Evolutionary conservation across 37 sponge, comb jelly and placozoan species (phyloP).

Genomic region (Beroe forskalii): DNA sequence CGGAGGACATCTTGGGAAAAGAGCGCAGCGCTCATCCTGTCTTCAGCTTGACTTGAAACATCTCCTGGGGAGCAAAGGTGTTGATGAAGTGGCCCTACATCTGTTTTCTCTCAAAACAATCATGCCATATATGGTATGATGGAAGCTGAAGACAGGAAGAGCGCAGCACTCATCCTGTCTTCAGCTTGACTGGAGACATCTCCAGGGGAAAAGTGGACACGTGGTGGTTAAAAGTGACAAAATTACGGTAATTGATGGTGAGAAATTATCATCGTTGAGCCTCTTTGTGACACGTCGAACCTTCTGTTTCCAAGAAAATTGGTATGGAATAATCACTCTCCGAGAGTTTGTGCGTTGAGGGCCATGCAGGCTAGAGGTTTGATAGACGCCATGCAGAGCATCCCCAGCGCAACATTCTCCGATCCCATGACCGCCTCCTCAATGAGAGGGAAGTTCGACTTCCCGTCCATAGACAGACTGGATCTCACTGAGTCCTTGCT

Average conservation of each 20-base stretch:
- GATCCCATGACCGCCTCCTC: slow-evolving; percentile 19
- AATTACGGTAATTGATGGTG: too few species aligned
- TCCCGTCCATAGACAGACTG: slow-evolving; percentile 13
- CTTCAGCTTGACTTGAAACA: slow-evolving; percentile 7
- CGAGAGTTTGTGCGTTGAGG: not conserved
- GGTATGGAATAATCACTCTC: not conserved
- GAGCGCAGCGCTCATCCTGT: slow-evolving; percentile 22
- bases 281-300: too few species aligned
- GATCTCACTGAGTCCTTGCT: slow-evolving; percentile 50
- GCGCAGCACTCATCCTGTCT: slow-evolving; percentile 16
- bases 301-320: not conserved
- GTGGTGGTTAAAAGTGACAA: too few species aligned
- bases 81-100: too few species aligned
- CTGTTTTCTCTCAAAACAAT: too few species aligned
- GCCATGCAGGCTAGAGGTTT: slow-evolving; percentile 42
- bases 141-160: too few species aligned
- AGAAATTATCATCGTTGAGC: too few species aligned
- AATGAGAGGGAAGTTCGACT: slow-evolving; percentile 37
- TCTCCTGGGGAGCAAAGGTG: not conserved
- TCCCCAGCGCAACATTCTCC: slow-evolving; percentile 41
- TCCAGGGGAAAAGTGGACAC: too few species aligned
- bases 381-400: slow-evolving; percentile 17
- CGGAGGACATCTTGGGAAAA: slow-evolving; percentile 31
- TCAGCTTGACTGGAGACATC: not conserved
- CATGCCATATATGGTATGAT: too few species aligned